These are phyloP conservation scores for Tadarida brasiliensis DNA, from an alignment of 2,797 vertebrate genomes.

Conservation along the genomic window DNA sequence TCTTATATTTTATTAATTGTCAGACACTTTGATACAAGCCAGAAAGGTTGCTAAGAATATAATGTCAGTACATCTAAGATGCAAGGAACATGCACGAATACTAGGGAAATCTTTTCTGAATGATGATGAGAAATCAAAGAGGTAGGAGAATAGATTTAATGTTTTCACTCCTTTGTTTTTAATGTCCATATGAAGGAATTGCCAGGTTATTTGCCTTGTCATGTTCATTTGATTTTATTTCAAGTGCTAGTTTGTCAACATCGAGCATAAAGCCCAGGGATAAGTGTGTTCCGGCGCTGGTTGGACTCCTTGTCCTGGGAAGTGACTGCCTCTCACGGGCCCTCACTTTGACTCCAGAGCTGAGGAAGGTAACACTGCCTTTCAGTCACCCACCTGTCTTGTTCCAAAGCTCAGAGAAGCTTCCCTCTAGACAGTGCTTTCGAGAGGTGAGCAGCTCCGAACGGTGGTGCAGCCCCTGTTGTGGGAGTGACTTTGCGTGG, in stretches of 20 bases:
- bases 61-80: not conserved
- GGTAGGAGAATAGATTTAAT: accelerated
- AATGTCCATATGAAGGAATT: not conserved
- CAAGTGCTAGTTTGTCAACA: not conserved
- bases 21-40: not conserved
- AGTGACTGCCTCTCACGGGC: accelerated
- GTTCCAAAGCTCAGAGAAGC: not conserved
- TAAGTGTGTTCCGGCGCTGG: accelerated
- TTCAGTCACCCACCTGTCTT: accelerated
- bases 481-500: not conserved
- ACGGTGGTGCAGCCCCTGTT: accelerated
- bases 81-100: not conserved
- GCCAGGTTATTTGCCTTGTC: not conserved
- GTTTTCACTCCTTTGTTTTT: not conserved
- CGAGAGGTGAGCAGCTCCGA: not conserved
- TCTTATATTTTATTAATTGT: not conserved
- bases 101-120: accelerated
- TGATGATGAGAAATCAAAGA: not conserved
- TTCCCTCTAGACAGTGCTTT: accelerated
- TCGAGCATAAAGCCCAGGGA: accelerated
- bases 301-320: not conserved
- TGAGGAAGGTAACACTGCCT: accelerated
- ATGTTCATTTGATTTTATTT: not conserved
- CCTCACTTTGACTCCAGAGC: not conserved
- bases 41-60: not conserved